phyloP scores from a whole-genome alignment of 2,888 invertebrate genomes.

The Hecatera dysodea region DNA sequence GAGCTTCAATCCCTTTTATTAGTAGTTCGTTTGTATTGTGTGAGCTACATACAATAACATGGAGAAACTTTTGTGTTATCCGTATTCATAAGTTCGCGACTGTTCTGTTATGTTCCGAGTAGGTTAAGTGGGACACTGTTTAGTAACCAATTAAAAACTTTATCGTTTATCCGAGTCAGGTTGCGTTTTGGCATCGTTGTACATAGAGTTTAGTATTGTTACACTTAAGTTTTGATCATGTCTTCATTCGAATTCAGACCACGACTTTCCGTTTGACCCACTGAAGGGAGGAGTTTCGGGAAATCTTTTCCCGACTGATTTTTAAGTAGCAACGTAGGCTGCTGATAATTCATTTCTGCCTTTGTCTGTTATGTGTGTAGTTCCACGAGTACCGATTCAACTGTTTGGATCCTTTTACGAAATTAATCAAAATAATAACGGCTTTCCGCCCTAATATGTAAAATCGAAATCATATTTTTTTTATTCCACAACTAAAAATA shows the following conservation, averaged over 20 bases:
- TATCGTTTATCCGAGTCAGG: constrained; percentile 16
- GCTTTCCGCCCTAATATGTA: too few species aligned
- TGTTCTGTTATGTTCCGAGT: constrained; percentile 20
- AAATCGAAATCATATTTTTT: too few species aligned
- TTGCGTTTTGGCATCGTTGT: constrained; percentile 13
- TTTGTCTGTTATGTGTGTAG: too few species aligned
- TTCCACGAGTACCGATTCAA: too few species aligned
- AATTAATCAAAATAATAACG: too few species aligned
- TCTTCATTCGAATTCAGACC: constrained; percentile 1
- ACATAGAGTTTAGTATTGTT: background rate
- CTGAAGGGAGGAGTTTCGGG: background rate
- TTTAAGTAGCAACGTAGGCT: too few species aligned
- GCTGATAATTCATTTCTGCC: too few species aligned
- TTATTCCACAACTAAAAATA: too few species aligned
- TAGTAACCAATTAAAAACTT: constrained; percentile 36
- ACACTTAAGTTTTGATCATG: background rate
- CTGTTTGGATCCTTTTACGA: too few species aligned
- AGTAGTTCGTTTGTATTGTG: constrained; percentile 55
- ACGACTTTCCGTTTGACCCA: background rate
- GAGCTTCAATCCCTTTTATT: constrained; percentile 62
- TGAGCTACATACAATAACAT: constrained; percentile 46
- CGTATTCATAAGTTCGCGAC: constrained; percentile 34
- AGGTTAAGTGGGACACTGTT: constrained; percentile 12
- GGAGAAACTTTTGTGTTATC: constrained; percentile 33
- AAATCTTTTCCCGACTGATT: background rate